These are phyloP conservation scores for Poecilia gillii DNA, from an alignment of 2,797 vertebrate genomes.

Conservation along the genomic window DNA sequence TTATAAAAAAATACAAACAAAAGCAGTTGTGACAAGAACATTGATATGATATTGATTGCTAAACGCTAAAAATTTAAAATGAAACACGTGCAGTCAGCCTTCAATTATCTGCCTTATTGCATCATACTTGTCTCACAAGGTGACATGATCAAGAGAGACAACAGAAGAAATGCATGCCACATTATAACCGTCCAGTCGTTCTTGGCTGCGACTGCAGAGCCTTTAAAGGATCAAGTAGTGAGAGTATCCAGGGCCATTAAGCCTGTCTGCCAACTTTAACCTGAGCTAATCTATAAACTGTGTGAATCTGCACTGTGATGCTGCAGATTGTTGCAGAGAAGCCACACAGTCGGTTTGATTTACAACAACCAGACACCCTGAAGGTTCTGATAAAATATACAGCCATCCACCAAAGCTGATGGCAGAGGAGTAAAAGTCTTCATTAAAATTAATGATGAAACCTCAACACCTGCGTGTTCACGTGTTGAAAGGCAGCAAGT, in stretches of 20 bases:
- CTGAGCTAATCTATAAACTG: slow-evolving; percentile 72
- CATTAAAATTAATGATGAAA: not conserved
- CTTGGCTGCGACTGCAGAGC: slow-evolving; percentile 65
- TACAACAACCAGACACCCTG: slow-evolving; percentile 32
- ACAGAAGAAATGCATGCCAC: slow-evolving; percentile 12
- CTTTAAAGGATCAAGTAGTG: slow-evolving; percentile 72
- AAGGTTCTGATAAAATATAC: slow-evolving; percentile 30
- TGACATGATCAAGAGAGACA: slow-evolving; percentile 7
- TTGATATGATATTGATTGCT: no score
- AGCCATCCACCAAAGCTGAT: slow-evolving; percentile 17
- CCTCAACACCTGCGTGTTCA: not conserved
- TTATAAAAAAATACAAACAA: not conserved
- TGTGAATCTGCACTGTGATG: slow-evolving; percentile 55
- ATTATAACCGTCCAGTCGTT: slow-evolving; percentile 41
- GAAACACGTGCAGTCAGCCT: not conserved
- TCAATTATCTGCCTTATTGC: slow-evolving; percentile 2
- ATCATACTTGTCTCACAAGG: not conserved
- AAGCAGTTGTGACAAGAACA: slow-evolving; percentile 8
- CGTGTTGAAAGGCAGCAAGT: not conserved
- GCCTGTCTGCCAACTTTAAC: slow-evolving; percentile 77
- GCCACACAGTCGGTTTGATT: slow-evolving; percentile 33
- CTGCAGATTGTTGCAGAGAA: slow-evolving; percentile 26
- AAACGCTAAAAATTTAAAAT: not conserved
- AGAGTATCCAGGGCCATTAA: slow-evolving; percentile 68
- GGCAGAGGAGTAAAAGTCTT: slow-evolving; percentile 21